A percentile compares a stretch with the other conserved stretches of the same genome.
Evolutionary conservation across 2,797 vertebrate genomes (phyloP).

Genomic region (Pitangus sulphuratus): DNA sequence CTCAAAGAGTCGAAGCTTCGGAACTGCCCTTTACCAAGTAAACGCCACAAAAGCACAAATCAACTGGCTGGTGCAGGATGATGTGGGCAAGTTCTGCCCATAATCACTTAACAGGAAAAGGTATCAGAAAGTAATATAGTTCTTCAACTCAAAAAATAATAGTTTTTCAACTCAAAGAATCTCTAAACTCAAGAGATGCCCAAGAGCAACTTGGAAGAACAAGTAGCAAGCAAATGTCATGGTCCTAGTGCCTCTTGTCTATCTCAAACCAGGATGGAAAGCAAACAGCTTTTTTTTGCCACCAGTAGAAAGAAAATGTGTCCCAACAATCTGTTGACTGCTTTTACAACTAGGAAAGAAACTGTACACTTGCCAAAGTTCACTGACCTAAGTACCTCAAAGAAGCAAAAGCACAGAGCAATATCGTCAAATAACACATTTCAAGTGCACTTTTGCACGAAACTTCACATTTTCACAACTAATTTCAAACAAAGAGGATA

Average conservation of each 20-base stretch:
- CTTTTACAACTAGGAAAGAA: neutral
- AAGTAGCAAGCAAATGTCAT: neutral
- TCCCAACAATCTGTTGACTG: neutral
- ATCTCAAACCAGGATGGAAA: neutral
- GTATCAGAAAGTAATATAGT: neutral
- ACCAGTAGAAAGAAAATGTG: neutral
- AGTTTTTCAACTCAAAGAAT: neutral
- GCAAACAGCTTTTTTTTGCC: neutral
- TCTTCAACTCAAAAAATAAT: neutral
- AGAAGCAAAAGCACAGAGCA: neutral
- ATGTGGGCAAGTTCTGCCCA: neutral
- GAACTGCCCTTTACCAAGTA: conserved; percentile 45
- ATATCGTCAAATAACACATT: fast-evolving
- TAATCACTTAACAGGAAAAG: neutral
- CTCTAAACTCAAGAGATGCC: neutral
- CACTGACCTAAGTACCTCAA: neutral
- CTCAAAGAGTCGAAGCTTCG: conserved; percentile 16
- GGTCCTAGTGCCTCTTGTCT: neutral
- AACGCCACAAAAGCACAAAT: conserved; percentile 59
- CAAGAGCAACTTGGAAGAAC: neutral
- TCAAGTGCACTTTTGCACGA: neutral
- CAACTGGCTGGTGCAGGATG: neutral
- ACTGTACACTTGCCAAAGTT: neutral
- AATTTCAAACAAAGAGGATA: neutral
- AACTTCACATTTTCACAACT: neutral